These are phyloP conservation scores for Sepioteuthis lessoniana DNA, from an alignment of 2,888 invertebrate genomes.

Conservation along the genomic window DNA sequence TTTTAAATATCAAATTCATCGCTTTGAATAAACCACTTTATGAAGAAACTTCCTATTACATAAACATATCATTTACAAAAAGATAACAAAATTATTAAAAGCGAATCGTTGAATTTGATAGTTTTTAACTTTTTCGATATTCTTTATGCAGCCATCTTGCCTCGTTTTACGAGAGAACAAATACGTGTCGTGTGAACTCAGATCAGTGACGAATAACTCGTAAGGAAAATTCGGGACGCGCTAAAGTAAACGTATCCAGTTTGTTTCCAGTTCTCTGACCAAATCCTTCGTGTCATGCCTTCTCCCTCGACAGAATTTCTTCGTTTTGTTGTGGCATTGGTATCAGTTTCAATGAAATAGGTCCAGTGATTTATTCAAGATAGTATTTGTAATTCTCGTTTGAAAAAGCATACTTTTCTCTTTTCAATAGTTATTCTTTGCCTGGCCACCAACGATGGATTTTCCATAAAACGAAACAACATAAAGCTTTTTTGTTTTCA, in stretches of 20 bases:
- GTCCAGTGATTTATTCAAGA: background rate
- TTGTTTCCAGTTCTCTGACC: background rate
- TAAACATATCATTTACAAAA: background rate
- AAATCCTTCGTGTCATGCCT: background rate
- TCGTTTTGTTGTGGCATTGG: background rate
- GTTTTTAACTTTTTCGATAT: background rate
- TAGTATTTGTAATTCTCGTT: background rate
- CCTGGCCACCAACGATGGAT: too few relatives aligned
- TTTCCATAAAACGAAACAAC: too few relatives aligned
- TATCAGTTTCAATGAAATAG: background rate
- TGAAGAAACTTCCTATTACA: background rate
- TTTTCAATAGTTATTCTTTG: background rate
- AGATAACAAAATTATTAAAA: background rate
- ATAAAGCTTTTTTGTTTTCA: too few relatives aligned
- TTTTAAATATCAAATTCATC: background rate
- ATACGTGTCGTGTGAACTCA: background rate
- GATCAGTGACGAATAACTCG: background rate
- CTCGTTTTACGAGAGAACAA: too few relatives aligned
- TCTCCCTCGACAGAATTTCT: background rate
- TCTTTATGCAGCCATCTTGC: background rate
- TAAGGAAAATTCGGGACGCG: background rate
- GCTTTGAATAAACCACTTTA: background rate
- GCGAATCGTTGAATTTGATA: background rate
- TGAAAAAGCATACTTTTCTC: background rate
- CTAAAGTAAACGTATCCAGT: background rate